Evolutionary conservation across 2,888 invertebrate genomes (phyloP).

Genomic region (Gnatocerus cornutus): DNA sequence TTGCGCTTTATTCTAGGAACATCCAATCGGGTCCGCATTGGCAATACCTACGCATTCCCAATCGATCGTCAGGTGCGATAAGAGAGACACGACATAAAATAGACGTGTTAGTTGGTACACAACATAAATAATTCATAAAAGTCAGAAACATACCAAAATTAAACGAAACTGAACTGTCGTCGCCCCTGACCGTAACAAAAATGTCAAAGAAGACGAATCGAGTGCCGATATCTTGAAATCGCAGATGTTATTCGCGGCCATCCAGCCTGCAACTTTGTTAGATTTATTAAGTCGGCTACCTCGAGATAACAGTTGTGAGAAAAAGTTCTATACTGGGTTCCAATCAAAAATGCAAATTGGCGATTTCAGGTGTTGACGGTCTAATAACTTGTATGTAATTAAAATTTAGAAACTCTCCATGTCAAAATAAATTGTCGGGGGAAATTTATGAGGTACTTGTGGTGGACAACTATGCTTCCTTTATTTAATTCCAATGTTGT

Average conservation of each 20-base stretch:
- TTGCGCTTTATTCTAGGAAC: constrained; percentile 44
- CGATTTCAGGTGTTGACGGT: constrained; percentile 35
- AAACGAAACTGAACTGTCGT: constrained; percentile 50
- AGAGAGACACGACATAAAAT: constrained; percentile 49
- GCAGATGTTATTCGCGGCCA: constrained; percentile 58
- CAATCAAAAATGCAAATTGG: constrained; percentile 46
- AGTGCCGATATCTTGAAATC: constrained; percentile 59
- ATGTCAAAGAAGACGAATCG: constrained; percentile 63
- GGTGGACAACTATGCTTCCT: constrained; percentile 31
- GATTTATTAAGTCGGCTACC: constrained; percentile 48
- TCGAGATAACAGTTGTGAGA: constrained; percentile 40
- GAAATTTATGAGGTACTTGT: constrained; percentile 33
- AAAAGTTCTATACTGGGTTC: constrained; percentile 27
- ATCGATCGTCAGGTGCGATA: constrained; percentile 49
- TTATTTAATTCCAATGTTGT: constrained; percentile 36
- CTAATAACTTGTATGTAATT: constrained; percentile 29
- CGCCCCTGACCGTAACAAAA: constrained; percentile 54
- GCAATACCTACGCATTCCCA: constrained; percentile 49
- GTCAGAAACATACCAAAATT: constrained; percentile 49
- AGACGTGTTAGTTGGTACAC: constrained; percentile 50
- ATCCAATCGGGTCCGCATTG: constrained; percentile 37
- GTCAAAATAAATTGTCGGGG: constrained; percentile 17
- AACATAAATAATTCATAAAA: constrained; percentile 53
- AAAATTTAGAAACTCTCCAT: constrained; percentile 26
- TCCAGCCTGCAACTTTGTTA: constrained; percentile 40